These are phyloP conservation scores for Oncopodura yosiiana DNA, from an alignment of 1,140 invertebrate genomes.

Conservation along the genomic window DNA sequence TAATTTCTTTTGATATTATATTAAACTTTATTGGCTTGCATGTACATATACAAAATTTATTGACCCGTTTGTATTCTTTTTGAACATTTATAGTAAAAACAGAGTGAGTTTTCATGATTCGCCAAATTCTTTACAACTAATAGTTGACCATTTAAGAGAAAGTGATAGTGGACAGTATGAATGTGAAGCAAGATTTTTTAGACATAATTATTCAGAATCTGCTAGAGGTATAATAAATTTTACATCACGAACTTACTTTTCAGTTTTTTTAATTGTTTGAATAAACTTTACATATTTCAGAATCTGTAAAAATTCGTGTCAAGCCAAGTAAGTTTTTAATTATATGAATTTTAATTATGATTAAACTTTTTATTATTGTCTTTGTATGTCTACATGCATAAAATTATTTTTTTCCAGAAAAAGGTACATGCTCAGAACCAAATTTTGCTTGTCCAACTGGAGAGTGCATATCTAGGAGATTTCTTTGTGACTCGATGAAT, in stretches of 20 bases:
- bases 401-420: constrained; percentile 24
- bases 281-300: constrained; percentile 21
- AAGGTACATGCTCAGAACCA: constrained; percentile 40
- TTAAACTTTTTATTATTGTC: neutral
- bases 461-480: constrained; percentile 78
- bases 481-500: constrained; percentile 81
- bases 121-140: constrained; percentile 32
- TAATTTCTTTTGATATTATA: constrained; percentile 8
- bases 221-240: neutral
- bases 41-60: neutral
- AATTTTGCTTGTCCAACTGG: constrained; percentile 58
- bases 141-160: constrained; percentile 37
- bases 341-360: constrained; percentile 8
- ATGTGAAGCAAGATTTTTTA: constrained; percentile 36
- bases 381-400: neutral
- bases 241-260: too few species aligned
- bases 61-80: neutral
- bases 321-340: constrained; percentile 37
- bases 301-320: constrained; percentile 35
- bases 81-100: constrained; percentile 20
- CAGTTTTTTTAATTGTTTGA: too few species aligned
- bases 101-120: constrained; percentile 20
- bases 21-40: neutral
- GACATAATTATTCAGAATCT: neutral
- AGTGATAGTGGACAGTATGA: constrained; percentile 38